Base-by-base conservation (phyloP, 1,140 invertebrate genomes). In the Pararge aegeria region DNA sequence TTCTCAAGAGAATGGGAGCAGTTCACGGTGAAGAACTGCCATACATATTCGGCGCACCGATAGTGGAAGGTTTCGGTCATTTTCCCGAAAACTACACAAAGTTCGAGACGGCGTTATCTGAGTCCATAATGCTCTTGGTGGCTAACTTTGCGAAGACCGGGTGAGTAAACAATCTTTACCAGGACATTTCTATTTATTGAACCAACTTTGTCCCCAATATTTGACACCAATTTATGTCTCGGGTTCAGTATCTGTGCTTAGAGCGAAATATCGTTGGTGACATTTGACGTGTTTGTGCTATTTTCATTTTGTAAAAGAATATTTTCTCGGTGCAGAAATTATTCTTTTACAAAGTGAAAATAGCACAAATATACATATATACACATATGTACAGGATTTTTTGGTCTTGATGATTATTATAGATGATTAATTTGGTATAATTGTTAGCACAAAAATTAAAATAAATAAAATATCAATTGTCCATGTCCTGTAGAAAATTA, bases 111-210 rank as follows among this genome's bases (percentile, higher is more conserved):
- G 93, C 94, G 5, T 85, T 98, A n/a, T 94, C 96, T 0, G 95
- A 97, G 84, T 94, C 95, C 10, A 94, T 98, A 64, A 96, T 98
- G 78, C 92, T 95, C 49, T 97, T 95, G 78, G 94, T 97, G 67
- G 94, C 95, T 1, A 98, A 98, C 89, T 98, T 98, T 86, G 95
- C 95, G 0, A 95, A 95, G 89, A 95, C 94, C n/a, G 97, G 97
- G 97, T 98, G 91, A 94, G 93, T 92, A 30, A 64, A 46, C 48
- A 53, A 30, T 13, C 30, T 49, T 55, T 52, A 62, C 21, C 7
- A 21, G 37, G 34, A 18, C 24, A 49, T 40, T 55, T 38, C 13
- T 34, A 16, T 44, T 40, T 44, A 57, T 53, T 38, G 19, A 27
- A 50, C 16, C 12, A 50, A 50, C 7, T 59, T 64, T 34, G 34